Conservation (phyloP, 2,113 vertebrate genomes). For the Kryptolebias marmoratus region DNA sequence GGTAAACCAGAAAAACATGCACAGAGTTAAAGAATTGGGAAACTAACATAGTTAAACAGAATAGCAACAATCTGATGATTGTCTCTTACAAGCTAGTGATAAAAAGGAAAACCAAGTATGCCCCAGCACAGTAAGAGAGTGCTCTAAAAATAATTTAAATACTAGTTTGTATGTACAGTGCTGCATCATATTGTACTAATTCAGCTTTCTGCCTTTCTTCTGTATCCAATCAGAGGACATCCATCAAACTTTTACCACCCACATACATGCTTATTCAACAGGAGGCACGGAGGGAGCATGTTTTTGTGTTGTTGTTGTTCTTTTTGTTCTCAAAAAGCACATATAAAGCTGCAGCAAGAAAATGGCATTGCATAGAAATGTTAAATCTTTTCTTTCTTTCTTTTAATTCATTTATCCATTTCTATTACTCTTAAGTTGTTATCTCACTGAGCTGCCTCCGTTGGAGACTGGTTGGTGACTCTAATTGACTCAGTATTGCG, state of each 20-base stretch:
- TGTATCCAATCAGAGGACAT: constrained; percentile 32
- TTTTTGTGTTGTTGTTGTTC: neutral
- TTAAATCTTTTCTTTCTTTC: constrained; percentile 45
- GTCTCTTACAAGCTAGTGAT: neutral
- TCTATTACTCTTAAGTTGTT: no score
- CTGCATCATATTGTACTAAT: constrained; percentile 4
- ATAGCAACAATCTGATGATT: neutral
- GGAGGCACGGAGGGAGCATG: constrained; percentile 16
- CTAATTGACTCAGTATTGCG: no score
- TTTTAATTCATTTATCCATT: no score
- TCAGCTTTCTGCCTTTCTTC: constrained; percentile 22
- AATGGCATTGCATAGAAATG: constrained; percentile 53
- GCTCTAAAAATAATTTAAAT: constrained; percentile 2
- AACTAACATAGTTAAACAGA: neutral
- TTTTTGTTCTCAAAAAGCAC: no score
- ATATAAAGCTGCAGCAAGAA: constrained; percentile 28
- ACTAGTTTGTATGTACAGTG: neutral
- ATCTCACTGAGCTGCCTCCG: no score
- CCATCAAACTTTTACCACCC: constrained; percentile 26
- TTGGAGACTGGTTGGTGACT: no score
- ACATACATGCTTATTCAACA: constrained; percentile 11
- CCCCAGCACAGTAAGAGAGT: neutral
- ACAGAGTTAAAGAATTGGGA: neutral
- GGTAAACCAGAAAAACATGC: neutral
- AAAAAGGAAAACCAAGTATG: neutral